Evolutionary conservation across 2,888 invertebrate species (phyloP), one percentile per base, ranked within the genome.

Genomic region (Oegoconia quadripuncta): DNA sequence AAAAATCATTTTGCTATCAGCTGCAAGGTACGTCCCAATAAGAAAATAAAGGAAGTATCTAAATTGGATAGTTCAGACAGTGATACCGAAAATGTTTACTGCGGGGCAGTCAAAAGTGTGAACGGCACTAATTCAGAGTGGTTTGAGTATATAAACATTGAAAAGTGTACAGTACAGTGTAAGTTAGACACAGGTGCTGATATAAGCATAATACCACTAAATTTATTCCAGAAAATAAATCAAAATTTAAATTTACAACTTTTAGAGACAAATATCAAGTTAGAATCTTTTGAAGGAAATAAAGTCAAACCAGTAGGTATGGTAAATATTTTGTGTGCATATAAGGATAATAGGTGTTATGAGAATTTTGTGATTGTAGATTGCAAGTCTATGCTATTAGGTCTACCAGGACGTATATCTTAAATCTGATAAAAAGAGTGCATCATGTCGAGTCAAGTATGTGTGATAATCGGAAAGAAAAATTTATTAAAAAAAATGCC

Each of bases 281-380:
- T 25, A 3, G 28, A 28, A 13, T 8, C 28, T 28, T 28, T 28
- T 13, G 13, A 14, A 14, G 28, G 28, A 13, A 9, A 8, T 7
- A 8, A 28, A n/a, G 14, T 28, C 3, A 13, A 13, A n/a, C 28
- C 28, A 14, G 3, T 28, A 28, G 28, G 28, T 14, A 13, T 13
- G 3, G 15, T 28, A 28, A 28, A 28, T 28, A 6, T 31, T 6
- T 12, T 14, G 3, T 47, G 46, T 36, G 29, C 39, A 30, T 47
- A 18, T 33, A 39, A 41, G 14, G 14, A 37, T n/a, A 22, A n/a
- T 6, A 20, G 33, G 14, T 44, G 36, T 36, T 39, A 33, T 33
- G 42, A 47, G 15, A 37, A 44, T 39, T 47, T 47, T 38, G 22
- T 43, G n/a, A 32, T 44, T 3, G 25, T 43, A 3, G 36, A 43